Percentiles rank a stretch among this genome's conserved stretches.
phyloP scores from a whole-genome alignment of 2,113 vertebrate species.

The Talpa occidentalis region DNA sequence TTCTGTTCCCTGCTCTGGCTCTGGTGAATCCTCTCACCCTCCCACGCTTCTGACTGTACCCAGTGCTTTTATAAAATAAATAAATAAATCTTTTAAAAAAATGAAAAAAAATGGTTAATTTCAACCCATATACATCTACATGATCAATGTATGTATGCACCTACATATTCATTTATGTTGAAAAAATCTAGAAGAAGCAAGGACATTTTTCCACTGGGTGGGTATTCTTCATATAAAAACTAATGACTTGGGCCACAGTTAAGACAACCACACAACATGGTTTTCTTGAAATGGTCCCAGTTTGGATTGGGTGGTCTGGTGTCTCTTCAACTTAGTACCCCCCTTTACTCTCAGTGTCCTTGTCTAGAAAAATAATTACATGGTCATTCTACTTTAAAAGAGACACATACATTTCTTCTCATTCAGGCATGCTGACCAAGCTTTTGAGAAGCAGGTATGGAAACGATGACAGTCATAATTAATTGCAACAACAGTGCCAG shows the following conservation, averaged over 20 bases:
- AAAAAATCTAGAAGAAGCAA: slow-evolving; percentile 6
- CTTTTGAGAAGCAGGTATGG: background rate
- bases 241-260: background rate
- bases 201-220: background rate
- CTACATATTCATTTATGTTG: background rate
- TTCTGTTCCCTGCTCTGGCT: too few relatives aligned
- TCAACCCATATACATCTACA: background rate
- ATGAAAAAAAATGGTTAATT: background rate
- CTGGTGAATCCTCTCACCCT: too few relatives aligned
- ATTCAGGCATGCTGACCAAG: slow-evolving; percentile 51
- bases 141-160: background rate
- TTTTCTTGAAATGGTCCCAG: background rate
- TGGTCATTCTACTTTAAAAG: slow-evolving; percentile 45
- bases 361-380: background rate
- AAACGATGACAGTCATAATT: slow-evolving; percentile 34
- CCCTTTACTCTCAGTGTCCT: slow-evolving; percentile 26
- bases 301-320: background rate
- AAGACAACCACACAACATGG: background rate
- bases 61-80: too few relatives aligned
- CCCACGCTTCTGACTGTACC: too few relatives aligned
- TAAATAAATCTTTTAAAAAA: too few relatives aligned
- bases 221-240: background rate
- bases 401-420: slow-evolving; percentile 44
- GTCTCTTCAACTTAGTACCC: background rate
- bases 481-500: background rate